Percentiles rank a stretch among this genome's conserved stretches.
These are phyloP conservation scores for Chydorus sphaericus DNA, from an alignment of 2,888 invertebrate species.

Conservation along the genomic window DNA sequence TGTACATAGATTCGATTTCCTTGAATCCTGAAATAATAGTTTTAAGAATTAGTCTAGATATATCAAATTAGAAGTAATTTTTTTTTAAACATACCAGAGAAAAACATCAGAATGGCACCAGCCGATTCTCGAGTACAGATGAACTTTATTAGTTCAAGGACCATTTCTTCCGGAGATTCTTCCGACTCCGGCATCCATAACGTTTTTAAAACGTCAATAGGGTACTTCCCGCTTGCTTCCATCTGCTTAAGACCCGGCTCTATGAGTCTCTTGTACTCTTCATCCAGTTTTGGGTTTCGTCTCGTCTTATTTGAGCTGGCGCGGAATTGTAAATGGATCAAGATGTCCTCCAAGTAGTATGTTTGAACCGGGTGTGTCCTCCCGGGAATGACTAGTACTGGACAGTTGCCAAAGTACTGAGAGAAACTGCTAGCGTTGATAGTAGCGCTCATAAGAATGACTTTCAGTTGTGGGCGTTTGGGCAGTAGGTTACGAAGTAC, in stretches of 20 bases:
- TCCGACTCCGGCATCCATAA: conserved; percentile 50
- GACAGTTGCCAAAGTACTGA: conserved; percentile 54
- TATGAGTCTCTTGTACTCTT: conserved; percentile 29
- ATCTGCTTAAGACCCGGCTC: conserved; percentile 30
- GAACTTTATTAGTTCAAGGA: conserved; percentile 45
- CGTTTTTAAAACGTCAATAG: conserved; percentile 40
- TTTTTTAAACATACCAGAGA: conserved; percentile 58
- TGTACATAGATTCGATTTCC: conserved; percentile 28
- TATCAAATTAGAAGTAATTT: too few species aligned
- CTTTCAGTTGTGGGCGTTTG: conserved; percentile 50
- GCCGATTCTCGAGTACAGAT: conserved; percentile 45
- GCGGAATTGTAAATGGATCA: conserved; percentile 36
- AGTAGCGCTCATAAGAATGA: conserved; percentile 91
- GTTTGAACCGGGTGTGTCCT: conserved; percentile 71
- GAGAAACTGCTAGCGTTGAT: conserved; percentile 71
- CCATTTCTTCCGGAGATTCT: conserved; percentile 50
- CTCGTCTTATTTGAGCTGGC: too few species aligned
- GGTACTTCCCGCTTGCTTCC: conserved; percentile 35
- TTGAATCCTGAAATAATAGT: too few species aligned
- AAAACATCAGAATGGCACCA: conserved; percentile 76
- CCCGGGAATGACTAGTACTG: conserved; percentile 65
- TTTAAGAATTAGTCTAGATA: too few species aligned
- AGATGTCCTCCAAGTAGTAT: conserved; percentile 63
- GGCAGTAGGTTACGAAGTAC: conserved; percentile 54
- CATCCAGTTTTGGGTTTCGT: too few species aligned